Base-by-base conservation (phyloP, 2,888 invertebrate species). In the Heteropelma amictum region DNA sequence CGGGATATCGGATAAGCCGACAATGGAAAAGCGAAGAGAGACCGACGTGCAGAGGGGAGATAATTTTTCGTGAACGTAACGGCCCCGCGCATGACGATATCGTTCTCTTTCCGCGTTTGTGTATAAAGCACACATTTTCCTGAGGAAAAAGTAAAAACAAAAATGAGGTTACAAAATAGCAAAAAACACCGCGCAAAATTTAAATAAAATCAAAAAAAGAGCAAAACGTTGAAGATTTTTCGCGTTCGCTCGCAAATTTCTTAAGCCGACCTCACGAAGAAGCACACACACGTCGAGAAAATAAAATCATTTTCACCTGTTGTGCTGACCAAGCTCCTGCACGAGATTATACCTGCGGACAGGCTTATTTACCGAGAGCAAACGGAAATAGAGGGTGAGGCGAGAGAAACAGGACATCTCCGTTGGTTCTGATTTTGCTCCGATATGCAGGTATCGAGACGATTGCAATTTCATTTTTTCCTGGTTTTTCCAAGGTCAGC, bases 1-100 rank as follows among this genome's bases (percentile, higher is more conserved):
- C 82, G 78, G 71, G 75, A 72, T 80, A 82, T 74, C 67, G 74
- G 71, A 72, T 76, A 79, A 77, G 69, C 77, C 64, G 64, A 76
- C 72, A 75, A 79, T 77, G 58, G 71, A 63, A 23, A 67, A 76
- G 49, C 49, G 42, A 63, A 56, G 56, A 63, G 56, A 56, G 40
- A 71, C 40, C 26, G 53, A 54, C 4, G 33, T 53, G 30, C 33
- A 12, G 51, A 72, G 61, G 69, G 58, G 64, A 72, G 53, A 68
- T 64, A 47, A 72, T 67, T 76, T 61, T 77, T 64, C 47, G 49
- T 54, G 28, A 26, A 8, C 40, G 40, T 10, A 40, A 10, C 49
- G 19, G 58, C 26, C 49, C 26, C 17, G 38, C 17, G 38, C 17
- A 8, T 12, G 35, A 33, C 28, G 30, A 8, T 38, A 4, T 21